Conservation (phyloP, 2,888 invertebrate genomes). For the Cataglyphis rosenhaueri region DNA sequence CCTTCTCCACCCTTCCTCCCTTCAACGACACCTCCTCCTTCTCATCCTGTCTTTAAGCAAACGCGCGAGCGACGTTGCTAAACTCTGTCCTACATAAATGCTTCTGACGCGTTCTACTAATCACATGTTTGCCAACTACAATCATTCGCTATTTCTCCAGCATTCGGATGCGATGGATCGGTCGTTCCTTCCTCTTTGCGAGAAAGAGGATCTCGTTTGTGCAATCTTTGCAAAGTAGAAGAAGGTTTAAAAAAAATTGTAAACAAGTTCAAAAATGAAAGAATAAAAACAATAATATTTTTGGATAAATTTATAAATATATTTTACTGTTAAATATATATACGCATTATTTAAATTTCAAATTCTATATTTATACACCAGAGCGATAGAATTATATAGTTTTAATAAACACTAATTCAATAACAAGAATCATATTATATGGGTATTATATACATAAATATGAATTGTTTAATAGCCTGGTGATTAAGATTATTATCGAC, state of each 20-base stretch:
- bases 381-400: background rate
- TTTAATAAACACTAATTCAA: background rate
- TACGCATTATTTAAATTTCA: background rate
- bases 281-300: background rate
- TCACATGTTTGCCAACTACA: constrained; percentile 57
- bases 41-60: constrained; percentile 54
- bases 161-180: constrained; percentile 18
- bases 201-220: background rate
- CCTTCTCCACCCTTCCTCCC: background rate
- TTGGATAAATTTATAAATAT: background rate
- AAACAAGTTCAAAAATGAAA: constrained; percentile 9
- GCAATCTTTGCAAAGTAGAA: background rate
- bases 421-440: background rate
- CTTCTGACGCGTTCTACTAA: constrained; percentile 61
- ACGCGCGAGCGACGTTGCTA: constrained; percentile 58
- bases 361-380: background rate
- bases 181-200: background rate
- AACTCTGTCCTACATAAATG: constrained; percentile 50
- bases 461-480: background rate
- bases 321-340: background rate
- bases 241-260: background rate
- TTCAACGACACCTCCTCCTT: constrained; percentile 59
- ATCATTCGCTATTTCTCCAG: constrained; percentile 49
- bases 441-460: background rate
- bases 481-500: constrained; percentile 5